phyloP scores from a whole-genome alignment of 2,888 invertebrate genomes.

The Latrodectus hesperus region DNA sequence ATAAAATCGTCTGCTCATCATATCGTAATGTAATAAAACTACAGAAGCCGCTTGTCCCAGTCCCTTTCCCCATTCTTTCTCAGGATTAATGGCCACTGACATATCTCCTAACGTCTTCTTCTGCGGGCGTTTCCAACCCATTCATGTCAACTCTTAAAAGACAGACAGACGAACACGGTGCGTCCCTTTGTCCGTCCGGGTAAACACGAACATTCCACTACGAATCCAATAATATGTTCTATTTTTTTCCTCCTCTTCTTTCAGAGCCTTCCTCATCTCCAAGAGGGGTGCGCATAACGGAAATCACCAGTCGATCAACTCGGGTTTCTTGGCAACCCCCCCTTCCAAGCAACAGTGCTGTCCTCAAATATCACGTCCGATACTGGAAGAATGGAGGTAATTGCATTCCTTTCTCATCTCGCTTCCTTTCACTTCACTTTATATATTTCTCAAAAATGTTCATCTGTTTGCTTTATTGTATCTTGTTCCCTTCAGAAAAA shows the following conservation, averaged over 20 bases:
- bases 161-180: neutral
- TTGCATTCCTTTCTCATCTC: neutral
- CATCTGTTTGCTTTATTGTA: too few species aligned
- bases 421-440: neutral
- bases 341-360: constrained; percentile 62
- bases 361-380: constrained; percentile 64
- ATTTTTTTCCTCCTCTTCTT: constrained; percentile 11
- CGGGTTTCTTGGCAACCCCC: constrained; percentile 66
- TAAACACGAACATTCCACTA: constrained; percentile 30
- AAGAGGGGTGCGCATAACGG: constrained; percentile 62
- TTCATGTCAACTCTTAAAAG: neutral
- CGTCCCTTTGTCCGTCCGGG: constrained; percentile 25
- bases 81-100: constrained; percentile 32
- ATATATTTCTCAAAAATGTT: neutral
- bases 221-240: constrained; percentile 15
- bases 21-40: neutral
- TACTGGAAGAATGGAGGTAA: constrained; percentile 69
- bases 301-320: constrained; percentile 63
- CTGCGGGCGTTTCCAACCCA: neutral
- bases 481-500: too few species aligned
- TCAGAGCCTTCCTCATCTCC: constrained; percentile 63
- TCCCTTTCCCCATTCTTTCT: neutral
- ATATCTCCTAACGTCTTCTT: constrained; percentile 1
- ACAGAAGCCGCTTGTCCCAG: neutral
- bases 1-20: neutral